These are phyloP conservation scores for Halictus ligatus DNA, from an alignment of 2,888 invertebrate species.

Conservation along the genomic window DNA sequence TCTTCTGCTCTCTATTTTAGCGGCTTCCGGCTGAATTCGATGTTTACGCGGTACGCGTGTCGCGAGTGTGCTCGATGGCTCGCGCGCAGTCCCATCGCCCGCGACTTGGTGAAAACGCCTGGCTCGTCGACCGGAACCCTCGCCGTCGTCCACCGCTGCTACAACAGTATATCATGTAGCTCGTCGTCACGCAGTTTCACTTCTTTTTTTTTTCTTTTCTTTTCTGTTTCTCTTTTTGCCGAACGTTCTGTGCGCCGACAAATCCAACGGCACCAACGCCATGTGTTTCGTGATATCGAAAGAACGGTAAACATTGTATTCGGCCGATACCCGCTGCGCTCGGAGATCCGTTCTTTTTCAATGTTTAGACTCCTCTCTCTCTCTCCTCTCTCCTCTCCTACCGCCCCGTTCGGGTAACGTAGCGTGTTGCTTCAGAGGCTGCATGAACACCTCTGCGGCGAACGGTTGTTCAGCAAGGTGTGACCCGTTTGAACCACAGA, in stretches of 20 bases:
- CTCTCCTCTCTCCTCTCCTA: no score
- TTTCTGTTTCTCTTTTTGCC: no score
- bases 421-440: constrained; percentile 1
- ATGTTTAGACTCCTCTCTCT: constrained; percentile 1
- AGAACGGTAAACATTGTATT: constrained; percentile 56
- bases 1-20: constrained; percentile 46
- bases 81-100: not conserved
- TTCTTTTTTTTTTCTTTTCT: no score
- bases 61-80: constrained; percentile 33
- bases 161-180: constrained; percentile 12
- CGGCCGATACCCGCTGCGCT: constrained; percentile 54
- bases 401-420: not conserved
- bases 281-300: constrained; percentile 19
- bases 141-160: constrained; percentile 7
- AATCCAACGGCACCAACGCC: not conserved
- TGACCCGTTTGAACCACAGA: constrained; percentile 29
- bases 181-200: constrained; percentile 29
- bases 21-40: constrained; percentile 54
- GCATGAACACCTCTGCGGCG: constrained; percentile 19
- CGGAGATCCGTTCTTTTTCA: constrained; percentile 16
- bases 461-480: not conserved
- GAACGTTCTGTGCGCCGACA: not conserved
- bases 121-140: constrained; percentile 18
- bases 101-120: constrained; percentile 4
- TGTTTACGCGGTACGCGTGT: constrained; percentile 49